These are phyloP conservation scores for Notothenia rossii DNA, from an alignment of 2,113 vertebrate species.

Conservation along the genomic window DNA sequence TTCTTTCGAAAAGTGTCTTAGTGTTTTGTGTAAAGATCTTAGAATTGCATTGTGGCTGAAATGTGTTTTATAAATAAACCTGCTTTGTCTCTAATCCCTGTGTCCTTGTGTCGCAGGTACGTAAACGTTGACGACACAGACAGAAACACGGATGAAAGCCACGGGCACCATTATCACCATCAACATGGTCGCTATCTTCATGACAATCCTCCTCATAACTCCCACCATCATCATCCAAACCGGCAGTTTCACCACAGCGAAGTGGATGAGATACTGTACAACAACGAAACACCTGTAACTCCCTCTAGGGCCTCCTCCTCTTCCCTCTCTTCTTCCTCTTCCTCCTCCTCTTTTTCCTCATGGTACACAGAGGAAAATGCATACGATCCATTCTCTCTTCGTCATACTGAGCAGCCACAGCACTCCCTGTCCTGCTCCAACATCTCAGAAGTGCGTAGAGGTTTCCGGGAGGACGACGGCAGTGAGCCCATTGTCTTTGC, in stretches of 20 bases:
- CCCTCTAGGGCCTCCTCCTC: conserved; percentile 75
- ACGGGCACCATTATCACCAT: conserved; percentile 31
- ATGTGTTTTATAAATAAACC: too few species aligned
- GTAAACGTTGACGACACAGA: conserved; percentile 54
- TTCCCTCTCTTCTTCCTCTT: conserved; percentile 74
- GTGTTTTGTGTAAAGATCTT: too few species aligned
- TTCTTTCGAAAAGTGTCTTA: too few species aligned
- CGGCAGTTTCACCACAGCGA: conserved; percentile 41
- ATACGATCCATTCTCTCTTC: conserved; percentile 67
- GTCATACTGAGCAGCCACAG: conserved; percentile 61
- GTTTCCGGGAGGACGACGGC: conserved; percentile 58
- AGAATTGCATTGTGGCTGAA: too few species aligned
- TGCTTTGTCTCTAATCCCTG: not conserved
- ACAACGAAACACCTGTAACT: conserved; percentile 56
- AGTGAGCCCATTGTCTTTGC: conserved; percentile 63
- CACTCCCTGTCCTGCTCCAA: conserved; percentile 85
- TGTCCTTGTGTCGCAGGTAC: conserved; percentile 61
- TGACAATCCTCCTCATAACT: conserved; percentile 11
- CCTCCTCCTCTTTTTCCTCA: conserved; percentile 73
- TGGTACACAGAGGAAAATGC: conserved; percentile 82
- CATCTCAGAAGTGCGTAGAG: conserved; percentile 66
- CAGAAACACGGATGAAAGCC: conserved; percentile 61
- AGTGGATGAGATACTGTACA: conserved; percentile 64
- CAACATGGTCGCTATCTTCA: conserved; percentile 43
- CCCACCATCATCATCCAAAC: conserved; percentile 33